These are phyloP conservation scores for Hirtodrosophila alboralis DNA, from an alignment of 2,888 invertebrate species.

Conservation along the genomic window DNA sequence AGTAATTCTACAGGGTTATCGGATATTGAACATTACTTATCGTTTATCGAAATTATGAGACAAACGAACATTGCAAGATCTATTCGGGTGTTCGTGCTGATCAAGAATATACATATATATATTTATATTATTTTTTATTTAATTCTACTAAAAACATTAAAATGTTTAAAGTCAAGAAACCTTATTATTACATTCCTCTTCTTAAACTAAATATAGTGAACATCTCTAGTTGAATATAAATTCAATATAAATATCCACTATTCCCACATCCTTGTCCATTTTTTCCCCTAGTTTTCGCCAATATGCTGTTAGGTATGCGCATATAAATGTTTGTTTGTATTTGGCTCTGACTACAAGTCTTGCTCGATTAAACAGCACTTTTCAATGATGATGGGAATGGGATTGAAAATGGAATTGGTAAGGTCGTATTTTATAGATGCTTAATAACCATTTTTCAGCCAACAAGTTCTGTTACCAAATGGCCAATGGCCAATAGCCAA, in stretches of 20 bases:
- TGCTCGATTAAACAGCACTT: constrained; percentile 64
- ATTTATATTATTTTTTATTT: no score
- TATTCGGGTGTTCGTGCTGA: no score
- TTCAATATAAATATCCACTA: constrained; percentile 21
- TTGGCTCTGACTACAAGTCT: constrained; percentile 26
- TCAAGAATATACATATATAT: no score
- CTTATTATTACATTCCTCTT: background rate
- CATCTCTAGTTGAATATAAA: constrained; percentile 23
- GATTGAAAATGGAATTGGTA: background rate
- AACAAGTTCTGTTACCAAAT: constrained; percentile 5
- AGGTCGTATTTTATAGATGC: constrained; percentile 33
- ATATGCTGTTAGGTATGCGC: constrained; percentile 30
- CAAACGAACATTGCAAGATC: no score
- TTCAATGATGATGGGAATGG: constrained; percentile 14
- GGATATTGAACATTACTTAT: no score
- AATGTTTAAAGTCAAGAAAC: no score
- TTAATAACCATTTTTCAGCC: constrained; percentile 40
- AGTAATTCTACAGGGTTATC: no score
- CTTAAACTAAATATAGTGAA: background rate
- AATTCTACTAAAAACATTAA: no score
- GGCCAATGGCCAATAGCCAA: background rate
- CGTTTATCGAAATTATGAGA: no score
- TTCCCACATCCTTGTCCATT: background rate
- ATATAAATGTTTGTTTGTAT: constrained; percentile 33
- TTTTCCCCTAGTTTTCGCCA: background rate